These are phyloP conservation scores for Diglossa brunneiventris DNA, from an alignment of 2,113 vertebrate species.

Conservation along the genomic window DNA sequence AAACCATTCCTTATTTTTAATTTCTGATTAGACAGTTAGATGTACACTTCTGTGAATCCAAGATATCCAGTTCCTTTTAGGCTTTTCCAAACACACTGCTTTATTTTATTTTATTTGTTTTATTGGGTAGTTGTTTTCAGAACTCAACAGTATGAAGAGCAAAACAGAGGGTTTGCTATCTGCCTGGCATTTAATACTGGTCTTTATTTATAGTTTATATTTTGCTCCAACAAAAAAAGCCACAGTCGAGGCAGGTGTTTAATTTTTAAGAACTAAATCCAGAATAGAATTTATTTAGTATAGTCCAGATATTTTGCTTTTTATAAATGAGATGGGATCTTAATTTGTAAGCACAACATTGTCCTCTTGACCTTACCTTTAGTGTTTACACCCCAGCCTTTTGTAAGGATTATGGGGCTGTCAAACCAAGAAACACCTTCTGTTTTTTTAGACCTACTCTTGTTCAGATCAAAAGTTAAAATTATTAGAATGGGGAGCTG, in stretches of 20 bases:
- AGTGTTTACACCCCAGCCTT: neutral
- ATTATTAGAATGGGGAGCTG: neutral
- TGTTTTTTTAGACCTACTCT: neutral
- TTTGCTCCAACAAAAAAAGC: neutral
- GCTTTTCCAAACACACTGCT: neutral
- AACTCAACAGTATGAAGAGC: neutral
- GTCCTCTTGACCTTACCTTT: neutral
- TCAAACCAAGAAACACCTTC: neutral
- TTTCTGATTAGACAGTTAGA: neutral
- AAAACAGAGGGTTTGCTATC: neutral
- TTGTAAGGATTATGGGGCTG: neutral
- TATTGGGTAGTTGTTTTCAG: neutral
- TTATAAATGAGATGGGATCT: neutral
- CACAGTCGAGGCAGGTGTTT: neutral
- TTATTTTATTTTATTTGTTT: neutral
- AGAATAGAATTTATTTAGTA: neutral
- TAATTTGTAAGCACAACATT: neutral
- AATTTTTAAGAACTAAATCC: neutral
- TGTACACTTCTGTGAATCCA: neutral
- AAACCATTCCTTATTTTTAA: neutral
- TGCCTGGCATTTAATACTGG: neutral
- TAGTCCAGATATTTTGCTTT: neutral
- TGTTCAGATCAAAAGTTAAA: neutral
- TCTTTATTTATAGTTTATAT: neutral
- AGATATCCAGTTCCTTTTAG: neutral